These are phyloP conservation scores for Rallus crepitans DNA, from an alignment of 2,797 vertebrate species.

Conservation along the genomic window DNA sequence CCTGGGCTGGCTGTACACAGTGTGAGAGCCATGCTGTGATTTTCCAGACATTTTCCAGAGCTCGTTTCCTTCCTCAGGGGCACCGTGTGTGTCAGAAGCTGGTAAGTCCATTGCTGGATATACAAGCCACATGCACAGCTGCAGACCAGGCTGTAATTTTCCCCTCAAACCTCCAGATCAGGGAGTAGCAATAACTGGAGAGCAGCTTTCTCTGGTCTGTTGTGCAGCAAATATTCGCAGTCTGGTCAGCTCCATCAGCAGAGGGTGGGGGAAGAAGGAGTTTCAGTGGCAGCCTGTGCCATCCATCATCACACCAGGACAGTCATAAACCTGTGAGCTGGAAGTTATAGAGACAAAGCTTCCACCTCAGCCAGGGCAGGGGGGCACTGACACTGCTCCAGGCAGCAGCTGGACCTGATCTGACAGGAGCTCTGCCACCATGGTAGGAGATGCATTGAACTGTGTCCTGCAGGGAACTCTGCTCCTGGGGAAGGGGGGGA, in stretches of 20 bases:
- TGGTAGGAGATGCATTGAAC: fast-evolving
- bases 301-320: neutral
- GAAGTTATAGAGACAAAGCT: neutral
- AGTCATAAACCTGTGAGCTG: neutral
- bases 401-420: neutral
- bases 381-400: neutral
- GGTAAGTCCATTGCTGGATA: neutral
- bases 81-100: neutral
- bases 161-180: neutral
- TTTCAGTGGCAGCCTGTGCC: neutral
- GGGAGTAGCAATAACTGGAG: neutral
- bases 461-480: neutral
- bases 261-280: neutral
- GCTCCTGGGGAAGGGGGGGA: neutral
- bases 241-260: neutral
- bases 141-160: neutral
- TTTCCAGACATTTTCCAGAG: neutral
- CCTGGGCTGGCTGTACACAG: fast-evolving
- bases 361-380: neutral
- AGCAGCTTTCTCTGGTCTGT: neutral
- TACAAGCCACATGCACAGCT: neutral
- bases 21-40: fast-evolving
- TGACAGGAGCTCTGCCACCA: neutral
- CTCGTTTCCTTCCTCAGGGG: neutral
- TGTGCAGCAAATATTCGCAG: neutral